Base-by-base conservation (phyloP, 2,888 invertebrate genomes). In the Tenthredo distinguenda region DNA sequence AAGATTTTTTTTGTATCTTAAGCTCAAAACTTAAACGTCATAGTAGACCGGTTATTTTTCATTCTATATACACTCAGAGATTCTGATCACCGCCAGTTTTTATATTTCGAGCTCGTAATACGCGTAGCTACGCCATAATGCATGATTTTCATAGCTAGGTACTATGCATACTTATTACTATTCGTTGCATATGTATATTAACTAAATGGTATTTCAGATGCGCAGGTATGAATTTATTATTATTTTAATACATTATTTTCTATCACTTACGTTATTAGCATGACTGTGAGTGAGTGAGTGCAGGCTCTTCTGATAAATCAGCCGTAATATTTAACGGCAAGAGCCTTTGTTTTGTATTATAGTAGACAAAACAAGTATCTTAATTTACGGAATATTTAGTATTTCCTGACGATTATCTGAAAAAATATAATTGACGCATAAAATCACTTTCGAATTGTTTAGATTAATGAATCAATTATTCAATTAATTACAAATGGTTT, bases 211-310 rank as follows among this genome's bases (percentile, higher is more conserved):
- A 62, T 62, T 26, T 62, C 68, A 26, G 7, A 31, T 31, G 31
- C 15, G 31, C 21, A 34, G 5, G 18, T 68, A 34, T 68, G 15
- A 37, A 37, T 21, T 37, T 62, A 62, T 62, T 21, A 1, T 62
- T 50, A 21, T 62, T 37, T 15, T 3, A 21, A 81, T 18, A 50
- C 6, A 26, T 31, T 76, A 21, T 76, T 76, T 76, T 47, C 43
- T 21, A 47, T 47, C 37, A 81, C 81, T 81, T 62, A 81, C 81
- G 81, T 81, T 62, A 62, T 81, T 21, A 58, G 81, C 81, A 81
- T 81, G 58, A 58, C 40, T 62, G 62, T 81, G 40, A 26, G 4
- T n/a, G 74, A 71, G 37, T 71, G 2, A n/a, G n/a, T 50, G 7
- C 47, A 43, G 68, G 68, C 81, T 81, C 81, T 81, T 21, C 81